These are phyloP conservation scores for Ariolimax columbianus DNA, from an alignment of 2,888 invertebrate genomes.

Conservation along the genomic window DNA sequence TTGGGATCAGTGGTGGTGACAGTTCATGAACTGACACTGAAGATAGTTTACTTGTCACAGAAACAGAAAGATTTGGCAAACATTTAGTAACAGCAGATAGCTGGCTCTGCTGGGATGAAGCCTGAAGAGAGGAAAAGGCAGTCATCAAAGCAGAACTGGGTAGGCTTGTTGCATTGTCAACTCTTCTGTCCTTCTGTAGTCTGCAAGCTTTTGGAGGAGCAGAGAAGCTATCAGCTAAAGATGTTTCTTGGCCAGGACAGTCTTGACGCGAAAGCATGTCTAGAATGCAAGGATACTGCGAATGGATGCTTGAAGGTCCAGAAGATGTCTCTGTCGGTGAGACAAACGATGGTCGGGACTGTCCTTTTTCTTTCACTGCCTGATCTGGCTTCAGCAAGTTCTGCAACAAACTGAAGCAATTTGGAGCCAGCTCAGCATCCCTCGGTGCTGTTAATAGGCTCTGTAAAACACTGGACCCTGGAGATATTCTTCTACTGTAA, in stretches of 20 bases:
- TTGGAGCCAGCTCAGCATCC: background rate
- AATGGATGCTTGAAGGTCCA: background rate
- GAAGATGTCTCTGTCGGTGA: background rate
- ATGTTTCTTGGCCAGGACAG: background rate
- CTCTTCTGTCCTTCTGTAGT: background rate
- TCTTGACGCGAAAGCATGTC: conserved; percentile 11
- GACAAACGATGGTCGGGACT: background rate
- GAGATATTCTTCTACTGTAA: background rate
- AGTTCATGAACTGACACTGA: background rate
- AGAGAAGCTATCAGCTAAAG: background rate
- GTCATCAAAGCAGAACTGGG: background rate
- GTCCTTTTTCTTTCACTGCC: background rate
- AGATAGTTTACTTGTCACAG: background rate
- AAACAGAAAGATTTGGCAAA: background rate
- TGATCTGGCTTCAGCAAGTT: conserved; percentile 14
- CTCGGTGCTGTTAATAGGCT: conserved; percentile 27
- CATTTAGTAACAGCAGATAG: background rate
- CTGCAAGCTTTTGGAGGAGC: background rate
- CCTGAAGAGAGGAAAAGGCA: background rate
- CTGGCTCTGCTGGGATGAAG: background rate
- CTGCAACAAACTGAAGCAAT: conserved; percentile 18
- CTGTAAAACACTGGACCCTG: conserved; percentile 22
- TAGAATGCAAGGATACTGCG: conserved; percentile 11
- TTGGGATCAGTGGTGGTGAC: conserved; percentile 12
- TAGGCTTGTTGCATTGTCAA: background rate